phyloP scores from a whole-genome alignment of 2,888 invertebrate species.

The Cryptus armator region DNA sequence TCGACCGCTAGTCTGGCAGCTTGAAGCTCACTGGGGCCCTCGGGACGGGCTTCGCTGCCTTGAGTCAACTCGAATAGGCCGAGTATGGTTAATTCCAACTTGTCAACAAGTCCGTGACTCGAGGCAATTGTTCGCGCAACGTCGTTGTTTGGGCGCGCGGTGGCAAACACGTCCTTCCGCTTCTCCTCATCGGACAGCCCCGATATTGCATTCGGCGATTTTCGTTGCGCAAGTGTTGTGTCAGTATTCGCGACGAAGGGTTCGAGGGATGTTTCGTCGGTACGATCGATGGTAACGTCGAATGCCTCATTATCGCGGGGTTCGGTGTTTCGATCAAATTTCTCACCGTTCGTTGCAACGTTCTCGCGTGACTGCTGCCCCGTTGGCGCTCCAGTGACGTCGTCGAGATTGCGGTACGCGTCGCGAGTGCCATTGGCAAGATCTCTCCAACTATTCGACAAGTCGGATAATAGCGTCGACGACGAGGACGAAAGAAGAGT shows the following conservation, averaged over 20 bases:
- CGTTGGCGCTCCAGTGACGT: background rate
- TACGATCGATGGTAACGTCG: slow-evolving; percentile 49
- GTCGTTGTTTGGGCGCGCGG: background rate
- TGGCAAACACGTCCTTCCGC: slow-evolving; percentile 2
- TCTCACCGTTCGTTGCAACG: background rate
- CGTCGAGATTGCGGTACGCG: slow-evolving; percentile 1
- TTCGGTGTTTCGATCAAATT: slow-evolving; percentile 52
- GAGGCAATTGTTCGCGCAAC: slow-evolving; percentile 33
- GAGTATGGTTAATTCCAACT: slow-evolving; percentile 88
- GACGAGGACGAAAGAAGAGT: slow-evolving; percentile 34
- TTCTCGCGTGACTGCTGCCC: slow-evolving; percentile 21
- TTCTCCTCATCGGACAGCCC: slow-evolving; percentile 29
- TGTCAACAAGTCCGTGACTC: slow-evolving; percentile 69
- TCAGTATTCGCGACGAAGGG: slow-evolving; percentile 8
- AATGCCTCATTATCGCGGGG: slow-evolving; percentile 50
- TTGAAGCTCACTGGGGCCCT: slow-evolving; percentile 91
- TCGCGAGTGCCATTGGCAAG: slow-evolving; percentile 21
- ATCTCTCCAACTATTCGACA: background rate
- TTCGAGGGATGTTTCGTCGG: slow-evolving; percentile 10
- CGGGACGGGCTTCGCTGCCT: slow-evolving; percentile 88
- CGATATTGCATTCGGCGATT: slow-evolving; percentile 43
- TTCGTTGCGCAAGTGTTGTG: slow-evolving; percentile 19
- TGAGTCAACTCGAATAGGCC: slow-evolving; percentile 93
- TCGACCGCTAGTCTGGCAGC: slow-evolving; percentile 93
- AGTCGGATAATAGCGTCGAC: slow-evolving; percentile 32